Conservation (phyloP, 2,113 vertebrate species). For the Passer montanus region DNA sequence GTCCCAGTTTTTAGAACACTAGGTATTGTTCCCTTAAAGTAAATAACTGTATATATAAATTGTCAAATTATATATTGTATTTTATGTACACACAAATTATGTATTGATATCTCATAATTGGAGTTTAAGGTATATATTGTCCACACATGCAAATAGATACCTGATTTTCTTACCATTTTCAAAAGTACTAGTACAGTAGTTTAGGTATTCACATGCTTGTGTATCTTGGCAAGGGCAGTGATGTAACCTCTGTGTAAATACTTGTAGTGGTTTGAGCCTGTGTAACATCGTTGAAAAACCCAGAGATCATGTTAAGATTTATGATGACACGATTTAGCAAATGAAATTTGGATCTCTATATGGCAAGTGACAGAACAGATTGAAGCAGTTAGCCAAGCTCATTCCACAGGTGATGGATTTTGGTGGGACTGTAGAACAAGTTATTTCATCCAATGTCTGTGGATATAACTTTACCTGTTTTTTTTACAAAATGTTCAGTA, state of each 20-base stretch:
- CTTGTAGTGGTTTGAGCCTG: not conserved
- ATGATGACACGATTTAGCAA: not conserved
- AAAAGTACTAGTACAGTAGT: not conserved
- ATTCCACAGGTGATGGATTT: not conserved
- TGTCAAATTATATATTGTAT: not conserved
- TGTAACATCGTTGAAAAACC: not conserved
- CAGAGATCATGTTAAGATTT: not conserved
- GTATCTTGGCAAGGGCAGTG: not conserved
- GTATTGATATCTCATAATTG: not conserved
- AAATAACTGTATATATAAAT: not conserved
- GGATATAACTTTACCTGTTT: not conserved
- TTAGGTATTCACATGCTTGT: accelerated
- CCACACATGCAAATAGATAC: not conserved
- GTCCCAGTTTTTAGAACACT: not conserved
- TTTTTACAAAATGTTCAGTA: not conserved
- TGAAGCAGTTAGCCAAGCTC: not conserved
- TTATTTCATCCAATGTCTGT: not conserved
- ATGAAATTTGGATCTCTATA: not conserved
- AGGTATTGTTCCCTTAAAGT: not conserved
- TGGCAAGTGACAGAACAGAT: not conserved
- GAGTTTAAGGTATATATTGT: not conserved
- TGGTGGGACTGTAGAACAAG: not conserved
- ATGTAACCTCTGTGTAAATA: not conserved
- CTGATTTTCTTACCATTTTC: not conserved
- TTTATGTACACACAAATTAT: not conserved